A percentile compares a stretch with the other conserved stretches of the same genome.
Conservation (phyloP, 2,888 invertebrate genomes). For the Chymomyza amoena region DNA sequence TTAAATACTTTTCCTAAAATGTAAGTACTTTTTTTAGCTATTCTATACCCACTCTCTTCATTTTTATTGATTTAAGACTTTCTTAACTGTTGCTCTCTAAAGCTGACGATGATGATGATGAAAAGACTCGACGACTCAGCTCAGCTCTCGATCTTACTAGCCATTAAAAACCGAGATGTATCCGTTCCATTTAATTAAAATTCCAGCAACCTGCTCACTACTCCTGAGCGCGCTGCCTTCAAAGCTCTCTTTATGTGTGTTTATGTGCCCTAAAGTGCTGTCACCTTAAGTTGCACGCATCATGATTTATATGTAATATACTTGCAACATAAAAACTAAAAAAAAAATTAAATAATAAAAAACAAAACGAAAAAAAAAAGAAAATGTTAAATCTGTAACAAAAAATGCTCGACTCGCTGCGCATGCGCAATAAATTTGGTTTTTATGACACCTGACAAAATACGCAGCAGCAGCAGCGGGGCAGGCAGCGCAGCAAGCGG, state of each 20-base stretch:
- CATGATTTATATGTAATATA: constrained; percentile 59
- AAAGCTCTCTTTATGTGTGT: constrained; percentile 35
- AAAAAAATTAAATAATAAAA: constrained; percentile 65
- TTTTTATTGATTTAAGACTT: too few relatives aligned
- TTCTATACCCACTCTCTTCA: too few relatives aligned
- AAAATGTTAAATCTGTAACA: constrained; percentile 36
- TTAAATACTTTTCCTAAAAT: too few relatives aligned
- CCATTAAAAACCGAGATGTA: neutral
- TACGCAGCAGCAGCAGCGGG: constrained; percentile 54
- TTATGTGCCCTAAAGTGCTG: constrained; percentile 71
- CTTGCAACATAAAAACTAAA: constrained; percentile 28
- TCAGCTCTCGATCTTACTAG: too few relatives aligned
- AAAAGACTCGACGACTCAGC: too few relatives aligned
- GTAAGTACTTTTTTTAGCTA: too few relatives aligned
- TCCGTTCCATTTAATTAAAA: constrained; percentile 60
- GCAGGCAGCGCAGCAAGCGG: constrained; percentile 11
- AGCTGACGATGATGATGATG: too few relatives aligned
- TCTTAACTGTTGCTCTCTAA: too few relatives aligned
- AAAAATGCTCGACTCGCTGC: constrained; percentile 41
- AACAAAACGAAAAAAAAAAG: constrained; percentile 19
- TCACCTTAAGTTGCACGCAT: constrained; percentile 70
- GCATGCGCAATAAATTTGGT: constrained; percentile 76
- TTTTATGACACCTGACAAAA: constrained; percentile 78
- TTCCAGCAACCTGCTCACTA: constrained; percentile 61
- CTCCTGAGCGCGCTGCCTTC: neutral